phyloP scores from a whole-genome alignment of 2,888 invertebrate species.

The Netelia virgata region DNA sequence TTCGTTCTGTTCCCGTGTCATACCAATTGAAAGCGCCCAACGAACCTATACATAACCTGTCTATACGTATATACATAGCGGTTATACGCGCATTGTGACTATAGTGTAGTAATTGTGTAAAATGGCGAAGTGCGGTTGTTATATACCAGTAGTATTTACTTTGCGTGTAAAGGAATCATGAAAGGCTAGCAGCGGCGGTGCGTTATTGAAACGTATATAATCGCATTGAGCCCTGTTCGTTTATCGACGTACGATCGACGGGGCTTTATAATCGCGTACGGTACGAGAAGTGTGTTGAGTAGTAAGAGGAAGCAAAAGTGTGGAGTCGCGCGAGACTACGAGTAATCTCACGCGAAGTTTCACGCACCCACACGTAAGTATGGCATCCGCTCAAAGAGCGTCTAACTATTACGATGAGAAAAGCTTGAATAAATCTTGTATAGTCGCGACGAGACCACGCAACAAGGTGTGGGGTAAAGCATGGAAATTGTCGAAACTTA shows the following conservation, averaged over 20 bases:
- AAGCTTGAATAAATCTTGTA: background rate
- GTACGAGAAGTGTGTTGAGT: background rate
- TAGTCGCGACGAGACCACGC: background rate
- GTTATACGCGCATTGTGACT: background rate
- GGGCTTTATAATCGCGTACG: background rate
- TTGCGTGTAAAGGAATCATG: slow-evolving; percentile 44
- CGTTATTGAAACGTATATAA: slow-evolving; percentile 30
- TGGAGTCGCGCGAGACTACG: slow-evolving; percentile 35
- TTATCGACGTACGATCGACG: background rate
- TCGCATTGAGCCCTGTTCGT: slow-evolving; percentile 3
- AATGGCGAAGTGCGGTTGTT: slow-evolving; percentile 79
- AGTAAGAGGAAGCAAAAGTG: slow-evolving; percentile 11
- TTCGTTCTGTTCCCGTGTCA: background rate
- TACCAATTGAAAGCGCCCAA: slow-evolving; percentile 3
- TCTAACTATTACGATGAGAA: slow-evolving; percentile 8
- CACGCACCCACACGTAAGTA: slow-evolving; percentile 61
- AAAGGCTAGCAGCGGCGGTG: slow-evolving; percentile 50
- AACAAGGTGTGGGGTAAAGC: background rate
- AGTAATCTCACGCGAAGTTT: slow-evolving; percentile 53
- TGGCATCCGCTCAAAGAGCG: slow-evolving; percentile 54
- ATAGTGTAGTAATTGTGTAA: slow-evolving; percentile 52
- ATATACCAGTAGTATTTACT: slow-evolving; percentile 73
- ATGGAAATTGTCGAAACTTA: background rate
- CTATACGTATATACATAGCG: slow-evolving; percentile 11
- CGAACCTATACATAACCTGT: background rate